Evolutionary conservation across 2,113 vertebrate genomes (phyloP), one percentile per base, ranked within the genome.

Genomic region (Caretta caretta): DNA sequence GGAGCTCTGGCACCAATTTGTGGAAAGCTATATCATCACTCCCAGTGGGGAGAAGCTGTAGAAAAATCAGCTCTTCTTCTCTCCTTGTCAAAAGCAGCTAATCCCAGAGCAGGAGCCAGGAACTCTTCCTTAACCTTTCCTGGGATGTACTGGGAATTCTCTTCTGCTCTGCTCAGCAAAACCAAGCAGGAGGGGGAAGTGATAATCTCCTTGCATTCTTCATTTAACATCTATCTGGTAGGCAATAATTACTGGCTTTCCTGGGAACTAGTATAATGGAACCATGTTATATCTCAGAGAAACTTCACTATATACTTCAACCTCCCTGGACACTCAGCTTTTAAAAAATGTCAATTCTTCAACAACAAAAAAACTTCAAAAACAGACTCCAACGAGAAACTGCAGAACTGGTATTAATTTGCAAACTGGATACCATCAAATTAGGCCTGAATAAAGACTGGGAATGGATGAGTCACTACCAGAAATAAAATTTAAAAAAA

Each of bases 201-300:
- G 92, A 94, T 96, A 97, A 97, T 95, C 93, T 90, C 96, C 75
- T 46, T 88, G 90, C 7, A 1, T 90, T 57, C 88, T 96, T 92
- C 92, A 97, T 93, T 97, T 97, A 92, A 90, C 96, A 84, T 94
- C 89, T 93, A 84, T 92, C 92, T 82, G 57, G 90, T 69, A 94
- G 87, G 88, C 88, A 96, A 5, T 86, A 96, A 94, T 89, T 96
- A 88, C 86, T 79, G 38, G 81, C 54, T 94, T 93, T 83, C 90
- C 84, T 88, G 88, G 90, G 90, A 97, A 90, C 31, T 75, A 78
- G 54, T 5, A 0, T 84, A 89, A 90, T 51, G 83, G 84, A 97
- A 96, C 59, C 57, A 92, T 82, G 48, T n/a, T 92, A 72, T 92
- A n/a, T 46, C 81, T 91, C 86, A 86, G 22, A 93, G 78, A 92